These are phyloP conservation scores for Pempheris klunzingeri DNA, from an alignment of 2,797 vertebrate genomes.

Conservation along the genomic window DNA sequence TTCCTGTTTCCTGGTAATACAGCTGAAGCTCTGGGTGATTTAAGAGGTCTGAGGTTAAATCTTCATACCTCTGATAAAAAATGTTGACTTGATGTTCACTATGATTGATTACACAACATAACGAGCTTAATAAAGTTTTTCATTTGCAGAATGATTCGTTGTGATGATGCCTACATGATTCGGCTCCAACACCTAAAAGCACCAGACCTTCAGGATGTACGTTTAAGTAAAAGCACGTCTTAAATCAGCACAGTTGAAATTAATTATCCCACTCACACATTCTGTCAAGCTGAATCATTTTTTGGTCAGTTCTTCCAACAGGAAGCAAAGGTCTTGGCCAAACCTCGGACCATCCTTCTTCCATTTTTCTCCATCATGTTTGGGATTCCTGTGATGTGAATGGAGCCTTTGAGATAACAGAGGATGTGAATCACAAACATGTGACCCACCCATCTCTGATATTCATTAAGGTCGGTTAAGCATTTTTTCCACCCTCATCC, in stretches of 20 bases:
- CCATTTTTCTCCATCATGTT: conserved; percentile 26
- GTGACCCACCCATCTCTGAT: conserved; percentile 61
- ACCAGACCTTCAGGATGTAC: not conserved
- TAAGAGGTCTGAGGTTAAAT: not conserved
- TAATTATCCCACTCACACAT: conserved; percentile 2
- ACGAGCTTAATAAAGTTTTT: not conserved
- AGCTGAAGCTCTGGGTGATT: not conserved
- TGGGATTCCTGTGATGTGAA: conserved; percentile 44
- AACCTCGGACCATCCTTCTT: conserved; percentile 22
- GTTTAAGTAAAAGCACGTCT: conserved; percentile 20
- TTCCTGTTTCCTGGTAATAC: not conserved
- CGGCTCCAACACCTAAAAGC: not conserved
- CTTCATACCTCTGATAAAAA: too few species aligned
- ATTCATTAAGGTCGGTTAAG: conserved; percentile 51
- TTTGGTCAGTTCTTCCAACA: conserved; percentile 14
- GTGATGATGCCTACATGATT: not conserved
- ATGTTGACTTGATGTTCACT: not conserved
- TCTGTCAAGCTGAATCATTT: conserved; percentile 5
- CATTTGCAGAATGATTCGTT: not conserved
- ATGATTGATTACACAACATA: not conserved
- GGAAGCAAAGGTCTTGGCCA: conserved; percentile 31
- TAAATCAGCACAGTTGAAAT: conserved; percentile 14
- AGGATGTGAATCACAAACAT: conserved; percentile 60
- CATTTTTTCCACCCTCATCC: conserved; percentile 55
- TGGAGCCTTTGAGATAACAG: conserved; percentile 59